Conservation (phyloP, 1,140 invertebrate species). For the Rhagoletis pomonella region DNA sequence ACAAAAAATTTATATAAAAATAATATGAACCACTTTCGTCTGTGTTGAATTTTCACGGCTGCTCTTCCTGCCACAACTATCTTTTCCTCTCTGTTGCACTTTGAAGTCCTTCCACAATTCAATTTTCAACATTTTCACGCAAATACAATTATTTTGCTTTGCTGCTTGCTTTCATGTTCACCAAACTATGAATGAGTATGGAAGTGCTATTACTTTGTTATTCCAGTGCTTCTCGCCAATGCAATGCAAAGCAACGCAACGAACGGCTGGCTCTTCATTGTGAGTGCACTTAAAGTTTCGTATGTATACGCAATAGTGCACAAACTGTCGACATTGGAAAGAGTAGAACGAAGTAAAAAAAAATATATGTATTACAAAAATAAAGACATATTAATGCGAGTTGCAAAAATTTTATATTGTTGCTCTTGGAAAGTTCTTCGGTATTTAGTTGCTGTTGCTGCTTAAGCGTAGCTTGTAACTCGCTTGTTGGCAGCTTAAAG, state of each 20-base stretch:
- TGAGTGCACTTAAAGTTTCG: slow-evolving; percentile 48
- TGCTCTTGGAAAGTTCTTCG: not conserved
- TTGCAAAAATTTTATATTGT: not conserved
- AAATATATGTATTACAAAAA: not conserved
- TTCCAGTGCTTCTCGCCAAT: too few species aligned
- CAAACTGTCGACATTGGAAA: not conserved
- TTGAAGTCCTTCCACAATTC: slow-evolving; percentile 16
- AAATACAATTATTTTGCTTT: slow-evolving; percentile 46
- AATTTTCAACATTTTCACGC: slow-evolving; percentile 20
- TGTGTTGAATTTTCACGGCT: not conserved
- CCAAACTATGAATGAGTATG: slow-evolving; percentile 18
- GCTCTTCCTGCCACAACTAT: not conserved
- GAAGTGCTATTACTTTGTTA: not conserved
- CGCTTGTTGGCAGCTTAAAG: slow-evolving; percentile 43
- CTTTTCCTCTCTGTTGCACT: not conserved
- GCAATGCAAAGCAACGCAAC: not conserved
- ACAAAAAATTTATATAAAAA: not conserved
- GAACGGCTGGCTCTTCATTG: not conserved
- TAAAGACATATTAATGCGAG: not conserved
- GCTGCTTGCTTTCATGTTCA: slow-evolving; percentile 25
- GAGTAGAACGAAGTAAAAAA: not conserved
- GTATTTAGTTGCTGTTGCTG: not conserved
- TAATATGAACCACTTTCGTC: not conserved
- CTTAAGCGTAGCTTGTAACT: not conserved
- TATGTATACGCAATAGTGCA: slow-evolving; percentile 3